Evolutionary conservation across 2,797 vertebrate species (phyloP).

Genomic region (Sciurus vulgaris): DNA sequence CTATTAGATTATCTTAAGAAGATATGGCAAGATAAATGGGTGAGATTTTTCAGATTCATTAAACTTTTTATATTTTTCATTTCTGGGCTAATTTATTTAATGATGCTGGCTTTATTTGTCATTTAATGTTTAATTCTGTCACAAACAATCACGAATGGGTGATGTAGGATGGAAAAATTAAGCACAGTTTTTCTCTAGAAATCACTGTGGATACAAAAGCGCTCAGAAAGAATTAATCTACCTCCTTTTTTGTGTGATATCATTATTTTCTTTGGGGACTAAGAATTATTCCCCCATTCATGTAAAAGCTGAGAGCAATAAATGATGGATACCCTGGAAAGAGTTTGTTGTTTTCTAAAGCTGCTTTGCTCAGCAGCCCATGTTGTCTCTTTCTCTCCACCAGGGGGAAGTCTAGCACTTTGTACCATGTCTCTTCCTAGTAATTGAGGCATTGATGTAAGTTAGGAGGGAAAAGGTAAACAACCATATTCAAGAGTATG

Average conservation of each 20-base stretch:
- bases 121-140: background rate
- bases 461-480: background rate
- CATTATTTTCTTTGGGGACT: constrained; percentile 21
- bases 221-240: background rate
- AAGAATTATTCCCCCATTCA: background rate
- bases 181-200: background rate
- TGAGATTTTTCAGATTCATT: constrained; percentile 36
- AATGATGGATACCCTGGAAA: background rate
- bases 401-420: constrained; percentile 64
- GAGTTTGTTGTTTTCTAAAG: background rate
- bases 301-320: constrained; percentile 2
- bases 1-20: constrained; percentile 20
- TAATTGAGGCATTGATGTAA: background rate
- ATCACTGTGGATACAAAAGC: background rate
- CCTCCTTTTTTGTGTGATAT: background rate
- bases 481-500: background rate
- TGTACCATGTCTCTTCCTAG: background rate
- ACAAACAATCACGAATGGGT: constrained; percentile 1
- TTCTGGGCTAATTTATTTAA: background rate
- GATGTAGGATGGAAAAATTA: background rate
- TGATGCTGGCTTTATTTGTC: constrained; percentile 17
- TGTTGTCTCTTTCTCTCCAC: constrained; percentile 43
- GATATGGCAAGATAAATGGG: background rate
- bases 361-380: background rate
- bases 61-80: constrained; percentile 49